Conservation (phyloP, 2,888 invertebrate species). For the Folsomia candida region DNA sequence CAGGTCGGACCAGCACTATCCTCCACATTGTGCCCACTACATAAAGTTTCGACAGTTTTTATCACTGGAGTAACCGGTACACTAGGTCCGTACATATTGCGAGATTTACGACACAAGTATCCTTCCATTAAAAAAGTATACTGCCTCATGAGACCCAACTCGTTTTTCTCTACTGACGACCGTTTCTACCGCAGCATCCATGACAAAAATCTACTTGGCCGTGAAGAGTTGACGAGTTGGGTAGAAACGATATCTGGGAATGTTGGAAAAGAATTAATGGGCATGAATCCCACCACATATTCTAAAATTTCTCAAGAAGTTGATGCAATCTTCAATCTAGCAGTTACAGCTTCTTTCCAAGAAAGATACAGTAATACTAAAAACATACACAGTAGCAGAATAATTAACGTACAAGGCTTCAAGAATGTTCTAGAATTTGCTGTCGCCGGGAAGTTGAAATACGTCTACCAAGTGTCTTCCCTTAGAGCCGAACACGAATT, state of each 20-base stretch:
- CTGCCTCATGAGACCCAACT: slow-evolving; percentile 14
- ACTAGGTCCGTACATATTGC: slow-evolving; percentile 25
- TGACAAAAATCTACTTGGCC: not conserved
- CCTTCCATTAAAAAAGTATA: slow-evolving; percentile 19
- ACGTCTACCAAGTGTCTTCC: slow-evolving; percentile 18
- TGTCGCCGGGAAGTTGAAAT: too few relatives aligned
- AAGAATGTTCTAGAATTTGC: not conserved
- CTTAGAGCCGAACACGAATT: slow-evolving; percentile 23
- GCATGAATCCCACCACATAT: not conserved
- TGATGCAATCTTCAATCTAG: not conserved
- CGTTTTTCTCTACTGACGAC: not conserved
- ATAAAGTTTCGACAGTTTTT: slow-evolving; percentile 16
- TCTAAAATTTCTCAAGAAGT: not conserved
- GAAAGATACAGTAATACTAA: not conserved
- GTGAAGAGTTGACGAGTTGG: not conserved
- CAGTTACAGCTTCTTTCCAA: not conserved
- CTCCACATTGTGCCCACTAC: not conserved
- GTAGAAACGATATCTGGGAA: not conserved
- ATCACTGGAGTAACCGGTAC: slow-evolving; percentile 30
- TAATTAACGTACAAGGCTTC: not conserved
- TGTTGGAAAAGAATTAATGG: not conserved
- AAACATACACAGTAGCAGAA: not conserved
- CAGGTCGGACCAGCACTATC: not conserved
- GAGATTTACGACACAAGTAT: slow-evolving; percentile 3
- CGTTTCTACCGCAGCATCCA: slow-evolving; percentile 7